Base-by-base conservation (phyloP, 2,888 invertebrate species). In the Eubasilissa splendida region DNA sequence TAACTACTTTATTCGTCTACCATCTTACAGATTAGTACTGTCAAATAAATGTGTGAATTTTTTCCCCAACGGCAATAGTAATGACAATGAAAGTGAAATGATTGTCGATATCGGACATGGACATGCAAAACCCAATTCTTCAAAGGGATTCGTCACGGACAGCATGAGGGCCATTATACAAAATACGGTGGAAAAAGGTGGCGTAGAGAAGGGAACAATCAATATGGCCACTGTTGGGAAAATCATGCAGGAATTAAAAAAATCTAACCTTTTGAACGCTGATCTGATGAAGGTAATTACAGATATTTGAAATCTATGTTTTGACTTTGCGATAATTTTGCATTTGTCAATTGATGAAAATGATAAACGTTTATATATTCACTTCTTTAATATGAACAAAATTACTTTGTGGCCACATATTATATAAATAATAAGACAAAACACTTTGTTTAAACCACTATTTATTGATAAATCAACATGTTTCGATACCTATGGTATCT, bases 231-330 rank as follows among this genome's bases (percentile, higher is more conserved):
- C 80, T 31, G 77, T 83, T 31, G 75, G 75, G 8, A 82, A 80
- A 59, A 71, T 83, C 14, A 77, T 83, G 71, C 77, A 82, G 50
- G 83, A 82, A 42, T 52, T 78, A 54, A 83, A 82, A 63, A 83
- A 83, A 66, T 59, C 77, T 33, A 80, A 76, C 65, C 71, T 70
- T 22, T 52, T 70, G 4, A 70, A 70, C 11, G 52, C 70, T 22
- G 70, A 68, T 14, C 5, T 68, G 14, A 52, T 53, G 14, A 70
- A 70, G 70, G 70, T 53, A 14, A 68, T 42, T 42, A 42, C 42
- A 42, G 42, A 42, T 42, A 2, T 42, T 42, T 42, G 4, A 42
- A 42, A 42, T 42, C 42, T 42, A 42, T 7, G 4, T 42, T 7
- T 73, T 59, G 8, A 74, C 56, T 59, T 42, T 42, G 1, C 7